Conservation (phyloP, 2,797 vertebrate species). For the Paguma larvata region DNA sequence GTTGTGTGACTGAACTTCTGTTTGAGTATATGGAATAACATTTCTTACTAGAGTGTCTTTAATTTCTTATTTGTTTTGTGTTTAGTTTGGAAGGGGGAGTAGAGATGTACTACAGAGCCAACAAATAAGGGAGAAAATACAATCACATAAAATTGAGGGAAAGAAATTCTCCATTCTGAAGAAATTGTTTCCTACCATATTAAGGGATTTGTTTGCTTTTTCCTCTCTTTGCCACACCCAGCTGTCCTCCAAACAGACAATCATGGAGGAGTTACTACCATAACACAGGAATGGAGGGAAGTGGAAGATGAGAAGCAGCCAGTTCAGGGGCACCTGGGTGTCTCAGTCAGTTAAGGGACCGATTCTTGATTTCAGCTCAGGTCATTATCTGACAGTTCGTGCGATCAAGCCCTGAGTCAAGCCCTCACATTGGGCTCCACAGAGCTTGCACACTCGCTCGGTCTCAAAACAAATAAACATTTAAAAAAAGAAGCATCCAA, state of each 20-base stretch:
- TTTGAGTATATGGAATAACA: background rate
- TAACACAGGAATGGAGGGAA: background rate
- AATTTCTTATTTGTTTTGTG: background rate
- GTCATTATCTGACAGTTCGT: too few relatives aligned
- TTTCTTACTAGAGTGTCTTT: background rate
- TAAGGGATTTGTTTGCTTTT: background rate
- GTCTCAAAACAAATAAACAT: too few relatives aligned
- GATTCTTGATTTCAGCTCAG: too few relatives aligned
- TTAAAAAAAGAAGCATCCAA: background rate
- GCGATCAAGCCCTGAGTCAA: too few relatives aligned
- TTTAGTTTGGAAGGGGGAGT: background rate
- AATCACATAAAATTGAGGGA: background rate
- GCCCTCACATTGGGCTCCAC: too few relatives aligned
- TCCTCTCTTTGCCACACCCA: background rate
- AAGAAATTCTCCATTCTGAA: background rate
- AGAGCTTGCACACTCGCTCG: too few relatives aligned
- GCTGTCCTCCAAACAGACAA: background rate
- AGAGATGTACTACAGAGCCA: background rate
- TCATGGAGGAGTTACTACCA: background rate
- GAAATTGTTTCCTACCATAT: background rate
- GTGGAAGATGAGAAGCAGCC: background rate
- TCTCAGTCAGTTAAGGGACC: too few relatives aligned
- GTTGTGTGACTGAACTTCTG: background rate
- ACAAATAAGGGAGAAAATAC: background rate
- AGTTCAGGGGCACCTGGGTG: background rate